Percentiles rank a stretch among this genome's conserved stretches.
Conservation (phyloP, 2,888 invertebrate genomes). For the Ormyrus thymus region DNA sequence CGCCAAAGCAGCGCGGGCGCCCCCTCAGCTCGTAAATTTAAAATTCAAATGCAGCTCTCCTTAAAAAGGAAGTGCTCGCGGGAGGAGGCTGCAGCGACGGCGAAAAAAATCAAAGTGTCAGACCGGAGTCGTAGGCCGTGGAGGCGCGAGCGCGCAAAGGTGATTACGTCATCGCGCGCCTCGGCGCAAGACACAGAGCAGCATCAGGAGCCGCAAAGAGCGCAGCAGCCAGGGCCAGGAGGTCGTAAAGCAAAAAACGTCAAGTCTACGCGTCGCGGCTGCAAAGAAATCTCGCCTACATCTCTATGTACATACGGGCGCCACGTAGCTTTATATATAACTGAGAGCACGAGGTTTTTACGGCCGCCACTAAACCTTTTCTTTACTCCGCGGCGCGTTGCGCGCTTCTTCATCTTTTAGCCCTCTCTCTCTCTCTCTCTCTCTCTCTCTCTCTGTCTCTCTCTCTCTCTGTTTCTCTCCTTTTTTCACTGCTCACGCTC, state of each 20-base stretch:
- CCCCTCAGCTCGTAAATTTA: conserved; percentile 7
- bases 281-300: conserved; percentile 51
- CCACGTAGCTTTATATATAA: not conserved
- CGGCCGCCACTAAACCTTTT: conserved; percentile 53
- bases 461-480: conserved; percentile 12
- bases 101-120: not conserved
- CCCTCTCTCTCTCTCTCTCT: not conserved
- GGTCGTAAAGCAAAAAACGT: conserved; percentile 55
- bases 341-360: conserved; percentile 41
- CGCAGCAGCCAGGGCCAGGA: not conserved
- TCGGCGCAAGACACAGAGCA: too few species aligned
- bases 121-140: conserved; percentile 1
- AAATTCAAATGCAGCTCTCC: conserved; percentile 24
- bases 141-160: conserved; percentile 20
- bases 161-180: conserved; percentile 44
- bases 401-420: conserved; percentile 42
- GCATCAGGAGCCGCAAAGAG: not conserved
- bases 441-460: not conserved
- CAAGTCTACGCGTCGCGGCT: conserved; percentile 46
- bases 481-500: conserved; percentile 14
- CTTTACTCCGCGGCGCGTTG: conserved; percentile 35
- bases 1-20: not conserved
- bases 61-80: not conserved
- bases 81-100: not conserved
- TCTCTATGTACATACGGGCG: not conserved